Evolutionary conservation across 2,113 vertebrate genomes (phyloP).

Genomic region (Apteryx mantelli): DNA sequence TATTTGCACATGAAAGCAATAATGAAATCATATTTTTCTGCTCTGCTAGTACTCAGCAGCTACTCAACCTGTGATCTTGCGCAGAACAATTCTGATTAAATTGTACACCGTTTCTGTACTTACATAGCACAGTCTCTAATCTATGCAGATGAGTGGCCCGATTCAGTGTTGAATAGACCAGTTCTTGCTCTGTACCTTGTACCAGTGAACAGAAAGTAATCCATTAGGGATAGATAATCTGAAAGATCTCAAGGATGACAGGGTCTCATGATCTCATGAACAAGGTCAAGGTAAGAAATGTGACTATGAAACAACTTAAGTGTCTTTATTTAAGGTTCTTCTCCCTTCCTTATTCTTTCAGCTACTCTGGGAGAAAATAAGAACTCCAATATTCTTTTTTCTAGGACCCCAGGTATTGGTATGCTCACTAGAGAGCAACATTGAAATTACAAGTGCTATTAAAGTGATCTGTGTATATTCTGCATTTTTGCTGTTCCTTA

Average conservation of each 20-base stretch:
- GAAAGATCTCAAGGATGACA: not conserved
- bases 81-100: not conserved
- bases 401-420: not conserved
- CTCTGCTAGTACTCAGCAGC: not conserved
- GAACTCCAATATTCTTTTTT: not conserved
- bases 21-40: not conserved
- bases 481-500: not conserved
- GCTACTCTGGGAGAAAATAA: not conserved
- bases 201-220: not conserved
- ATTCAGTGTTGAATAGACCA: not conserved
- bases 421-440: not conserved
- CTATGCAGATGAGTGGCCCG: not conserved
- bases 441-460: not conserved
- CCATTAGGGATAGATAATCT: not conserved
- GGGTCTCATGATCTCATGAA: not conserved
- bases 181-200: not conserved
- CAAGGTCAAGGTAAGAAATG: not conserved
- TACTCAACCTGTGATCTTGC: not conserved
- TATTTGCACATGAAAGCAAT: not conserved
- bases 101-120: not conserved
- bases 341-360: not conserved
- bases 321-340: not conserved
- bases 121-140: not conserved
- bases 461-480: not conserved
- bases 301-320: not conserved